These are phyloP conservation scores for Lepus townsendii DNA, from an alignment of 2,797 vertebrate species.

Conservation along the genomic window DNA sequence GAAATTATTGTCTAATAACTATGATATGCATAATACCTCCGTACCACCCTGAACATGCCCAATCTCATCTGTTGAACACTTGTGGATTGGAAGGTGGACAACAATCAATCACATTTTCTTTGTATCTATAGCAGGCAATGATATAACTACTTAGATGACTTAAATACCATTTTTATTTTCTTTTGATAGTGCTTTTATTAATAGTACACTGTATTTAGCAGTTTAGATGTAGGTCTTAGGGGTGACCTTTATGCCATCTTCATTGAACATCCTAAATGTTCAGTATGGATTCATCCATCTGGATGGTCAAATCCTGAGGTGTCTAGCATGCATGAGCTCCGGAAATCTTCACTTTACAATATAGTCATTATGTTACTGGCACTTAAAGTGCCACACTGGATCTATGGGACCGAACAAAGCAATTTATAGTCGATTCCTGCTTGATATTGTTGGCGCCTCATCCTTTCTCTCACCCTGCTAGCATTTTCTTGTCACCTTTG, in stretches of 20 bases:
- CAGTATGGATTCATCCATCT: neutral
- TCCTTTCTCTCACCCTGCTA: neutral
- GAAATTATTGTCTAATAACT: too few relatives aligned
- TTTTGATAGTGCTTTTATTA: too few relatives aligned
- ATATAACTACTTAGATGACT: too few relatives aligned
- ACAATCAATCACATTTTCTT: too few relatives aligned
- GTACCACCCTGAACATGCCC: too few relatives aligned
- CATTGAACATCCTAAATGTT: neutral
- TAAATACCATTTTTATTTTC: too few relatives aligned
- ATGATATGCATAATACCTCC: too few relatives aligned
- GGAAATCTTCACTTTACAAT: neutral
- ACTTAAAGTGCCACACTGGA: neutral
- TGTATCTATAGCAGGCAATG: too few relatives aligned
- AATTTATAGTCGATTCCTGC: neutral
- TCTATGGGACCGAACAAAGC: neutral
- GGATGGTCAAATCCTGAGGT: neutral
- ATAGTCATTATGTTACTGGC: neutral
- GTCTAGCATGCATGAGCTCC: too few relatives aligned
- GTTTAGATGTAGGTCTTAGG: neutral
- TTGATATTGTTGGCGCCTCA: neutral
- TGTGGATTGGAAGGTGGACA: too few relatives aligned
- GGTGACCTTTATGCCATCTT: neutral
- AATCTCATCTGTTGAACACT: too few relatives aligned
- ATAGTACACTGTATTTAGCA: neutral
- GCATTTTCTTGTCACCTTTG: neutral